phyloP scores from a whole-genome alignment of 2,888 invertebrate genomes.

The Timema cristinae region DNA sequence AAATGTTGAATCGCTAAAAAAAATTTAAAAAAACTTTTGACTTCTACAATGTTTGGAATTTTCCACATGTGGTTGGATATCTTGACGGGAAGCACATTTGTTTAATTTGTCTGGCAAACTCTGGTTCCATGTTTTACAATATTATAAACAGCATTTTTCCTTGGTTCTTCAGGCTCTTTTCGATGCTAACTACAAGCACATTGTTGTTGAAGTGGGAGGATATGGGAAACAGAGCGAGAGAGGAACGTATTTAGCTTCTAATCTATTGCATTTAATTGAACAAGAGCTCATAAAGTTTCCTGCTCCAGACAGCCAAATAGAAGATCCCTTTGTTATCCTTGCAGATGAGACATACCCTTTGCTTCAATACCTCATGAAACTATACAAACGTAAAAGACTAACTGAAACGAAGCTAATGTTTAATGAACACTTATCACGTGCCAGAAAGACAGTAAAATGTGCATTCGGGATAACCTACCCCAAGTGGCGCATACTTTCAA shows the following conservation, averaged over 20 bases:
- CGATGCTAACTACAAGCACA: neutral
- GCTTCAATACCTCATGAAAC: conserved; percentile 1
- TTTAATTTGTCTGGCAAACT: conserved; percentile 9
- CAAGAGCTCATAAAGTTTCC: neutral
- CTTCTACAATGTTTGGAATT: neutral
- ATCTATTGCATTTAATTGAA: neutral
- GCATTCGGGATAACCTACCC: neutral
- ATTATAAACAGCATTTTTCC: neutral
- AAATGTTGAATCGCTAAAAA: neutral
- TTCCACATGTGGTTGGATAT: neutral
- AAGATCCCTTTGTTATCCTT: neutral
- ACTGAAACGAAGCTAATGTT: neutral
- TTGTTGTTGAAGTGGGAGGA: neutral
- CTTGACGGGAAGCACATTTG: neutral
- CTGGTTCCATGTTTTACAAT: neutral
- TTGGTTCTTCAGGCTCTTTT: neutral
- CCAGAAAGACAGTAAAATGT: neutral
- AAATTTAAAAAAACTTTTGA: no score
- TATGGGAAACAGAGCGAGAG: neutral
- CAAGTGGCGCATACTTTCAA: neutral
- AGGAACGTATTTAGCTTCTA: neutral
- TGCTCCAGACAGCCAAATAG: neutral
- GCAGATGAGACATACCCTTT: neutral
- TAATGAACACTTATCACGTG: neutral
- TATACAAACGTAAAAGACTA: neutral